Percentiles rank a stretch among this genome's conserved stretches.
Conservation (phyloP, 2,797 vertebrate species). For the Acipenser ruthenus region DNA sequence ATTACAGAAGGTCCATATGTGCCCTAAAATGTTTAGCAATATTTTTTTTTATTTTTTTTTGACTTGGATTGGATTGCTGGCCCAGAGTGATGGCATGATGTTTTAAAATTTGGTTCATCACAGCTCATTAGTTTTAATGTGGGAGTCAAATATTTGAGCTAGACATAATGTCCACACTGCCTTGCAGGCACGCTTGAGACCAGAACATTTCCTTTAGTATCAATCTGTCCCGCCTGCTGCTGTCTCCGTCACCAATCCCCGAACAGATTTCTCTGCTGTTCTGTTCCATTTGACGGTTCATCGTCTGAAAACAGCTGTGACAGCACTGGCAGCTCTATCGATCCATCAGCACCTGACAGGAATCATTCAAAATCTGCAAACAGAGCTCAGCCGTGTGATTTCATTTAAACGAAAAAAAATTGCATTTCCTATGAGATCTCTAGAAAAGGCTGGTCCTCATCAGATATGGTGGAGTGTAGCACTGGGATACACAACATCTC, state of each 20-base stretch:
- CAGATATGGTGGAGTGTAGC: too few relatives aligned
- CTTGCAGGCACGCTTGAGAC: background rate
- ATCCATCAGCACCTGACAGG: slow-evolving; percentile 34
- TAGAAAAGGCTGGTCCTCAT: too few relatives aligned
- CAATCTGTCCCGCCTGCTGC: background rate
- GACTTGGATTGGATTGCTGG: background rate
- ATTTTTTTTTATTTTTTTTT: background rate
- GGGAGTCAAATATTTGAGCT: background rate
- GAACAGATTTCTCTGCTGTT: slow-evolving; percentile 42
- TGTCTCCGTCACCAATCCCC: slow-evolving; percentile 14
- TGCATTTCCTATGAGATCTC: background rate
- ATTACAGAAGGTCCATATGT: background rate
- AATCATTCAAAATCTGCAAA: slow-evolving; percentile 25
- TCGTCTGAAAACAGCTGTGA: slow-evolving; percentile 46
- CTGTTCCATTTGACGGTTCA: slow-evolving; percentile 52
- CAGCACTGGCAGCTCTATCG: slow-evolving; percentile 36
- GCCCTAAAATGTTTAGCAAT: background rate
- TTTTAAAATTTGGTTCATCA: background rate
- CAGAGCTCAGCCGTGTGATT: slow-evolving; percentile 10
- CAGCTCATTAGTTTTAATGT: background rate
- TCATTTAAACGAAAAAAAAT: background rate
- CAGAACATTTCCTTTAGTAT: background rate
- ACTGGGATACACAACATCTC: too few relatives aligned
- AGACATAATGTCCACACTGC: background rate
- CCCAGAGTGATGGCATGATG: background rate